Conservation (phyloP, 2,797 vertebrate species). For the Lepidocolaptes lacrymiger region DNA sequence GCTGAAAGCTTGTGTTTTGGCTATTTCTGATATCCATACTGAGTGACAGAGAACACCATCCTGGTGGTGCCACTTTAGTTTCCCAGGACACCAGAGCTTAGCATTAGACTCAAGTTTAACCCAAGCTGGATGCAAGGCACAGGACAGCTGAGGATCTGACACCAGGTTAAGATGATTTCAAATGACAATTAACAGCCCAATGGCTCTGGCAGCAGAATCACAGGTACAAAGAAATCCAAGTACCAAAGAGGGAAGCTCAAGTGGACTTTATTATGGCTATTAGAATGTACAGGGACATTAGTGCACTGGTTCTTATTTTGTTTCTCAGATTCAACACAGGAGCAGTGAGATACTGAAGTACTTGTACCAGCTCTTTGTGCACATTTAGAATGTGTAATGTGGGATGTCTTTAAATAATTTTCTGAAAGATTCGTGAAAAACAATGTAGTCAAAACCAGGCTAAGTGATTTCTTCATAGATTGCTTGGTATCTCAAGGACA, state of each 20-base stretch:
- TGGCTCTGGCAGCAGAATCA: neutral
- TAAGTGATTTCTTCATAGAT: neutral
- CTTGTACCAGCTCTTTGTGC: neutral
- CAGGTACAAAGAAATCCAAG: neutral
- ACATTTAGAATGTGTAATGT: neutral
- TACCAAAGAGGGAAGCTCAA: conserved; percentile 17
- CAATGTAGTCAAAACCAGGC: neutral
- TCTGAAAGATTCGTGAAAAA: conserved; percentile 16
- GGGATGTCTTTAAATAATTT: neutral
- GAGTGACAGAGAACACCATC: neutral
- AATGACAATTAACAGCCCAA: neutral
- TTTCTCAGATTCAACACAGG: conserved; percentile 25
- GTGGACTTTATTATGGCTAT: conserved; percentile 70
- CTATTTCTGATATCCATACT: neutral
- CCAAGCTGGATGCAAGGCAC: neutral
- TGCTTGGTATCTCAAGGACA: neutral
- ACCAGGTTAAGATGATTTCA: neutral
- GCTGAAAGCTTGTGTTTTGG: neutral
- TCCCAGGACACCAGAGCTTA: neutral
- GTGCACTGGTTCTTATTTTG: conserved; percentile 25
- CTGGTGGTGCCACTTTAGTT: neutral
- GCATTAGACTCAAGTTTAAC: neutral
- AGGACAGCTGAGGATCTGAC: neutral
- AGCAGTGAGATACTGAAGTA: neutral
- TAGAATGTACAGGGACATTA: conserved; percentile 60